Conservation (phyloP, 1,140 invertebrate species). For the Whitmania pigra region DNA sequence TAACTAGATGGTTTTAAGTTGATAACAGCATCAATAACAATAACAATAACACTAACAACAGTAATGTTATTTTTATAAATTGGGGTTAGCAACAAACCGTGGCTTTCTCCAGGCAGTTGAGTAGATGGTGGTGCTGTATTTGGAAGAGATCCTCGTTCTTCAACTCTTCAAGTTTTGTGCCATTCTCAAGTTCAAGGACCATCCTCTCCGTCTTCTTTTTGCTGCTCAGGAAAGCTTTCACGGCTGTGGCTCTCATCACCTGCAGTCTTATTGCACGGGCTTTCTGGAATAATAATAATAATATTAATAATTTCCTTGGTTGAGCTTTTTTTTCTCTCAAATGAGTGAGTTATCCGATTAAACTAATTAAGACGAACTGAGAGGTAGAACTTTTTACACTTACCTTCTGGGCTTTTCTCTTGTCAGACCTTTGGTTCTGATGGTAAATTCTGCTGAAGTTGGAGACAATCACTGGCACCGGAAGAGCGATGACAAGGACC, state of each 20-base stretch:
- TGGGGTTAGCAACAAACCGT: conserved; percentile 58
- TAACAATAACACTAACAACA: not conserved
- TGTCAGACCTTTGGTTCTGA: conserved; percentile 97
- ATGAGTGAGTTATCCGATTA: not conserved
- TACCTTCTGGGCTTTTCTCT: conserved; percentile 97
- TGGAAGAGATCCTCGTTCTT: conserved; percentile 91
- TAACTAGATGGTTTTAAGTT: not conserved
- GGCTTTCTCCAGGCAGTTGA: conserved; percentile 92
- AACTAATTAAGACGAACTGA: not conserved
- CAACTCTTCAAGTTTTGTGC: conserved; percentile 5
- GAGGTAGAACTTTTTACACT: conserved; percentile 24
- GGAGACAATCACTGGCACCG: conserved; percentile 98
- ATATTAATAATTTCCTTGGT: not conserved
- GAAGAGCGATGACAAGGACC: conserved; percentile 96
- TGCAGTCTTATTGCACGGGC: conserved; percentile 7
- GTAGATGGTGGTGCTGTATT: conserved; percentile 93
- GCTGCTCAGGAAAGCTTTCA: conserved; percentile 7
- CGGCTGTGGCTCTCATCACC: not conserved
- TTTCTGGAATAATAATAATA: not conserved
- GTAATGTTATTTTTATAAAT: not conserved
- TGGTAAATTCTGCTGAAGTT: conserved; percentile 99
- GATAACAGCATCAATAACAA: not conserved
- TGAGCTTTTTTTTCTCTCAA: not conserved
- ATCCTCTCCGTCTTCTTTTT: conserved; percentile 7
- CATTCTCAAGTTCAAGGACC: not conserved